Percentiles rank a stretch among this genome's conserved stretches.
phyloP scores from a whole-genome alignment of 2,888 invertebrate species.

The Eledone cirrhosa region DNA sequence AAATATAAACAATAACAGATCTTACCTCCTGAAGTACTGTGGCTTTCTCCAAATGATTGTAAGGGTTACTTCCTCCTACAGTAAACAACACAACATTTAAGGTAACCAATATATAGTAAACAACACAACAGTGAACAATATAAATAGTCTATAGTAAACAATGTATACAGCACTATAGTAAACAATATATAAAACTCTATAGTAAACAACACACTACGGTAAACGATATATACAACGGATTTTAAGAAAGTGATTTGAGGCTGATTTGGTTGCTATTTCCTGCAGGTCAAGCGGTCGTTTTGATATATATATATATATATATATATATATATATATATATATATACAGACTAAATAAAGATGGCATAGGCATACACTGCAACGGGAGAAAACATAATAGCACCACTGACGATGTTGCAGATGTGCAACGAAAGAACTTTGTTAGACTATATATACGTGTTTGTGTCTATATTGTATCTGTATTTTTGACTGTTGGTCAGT shows the following conservation, averaged over 20 bases:
- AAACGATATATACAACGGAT: too few species aligned
- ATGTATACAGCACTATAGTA: background rate
- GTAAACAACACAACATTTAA: conserved; percentile 33
- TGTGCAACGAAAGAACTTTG: too few species aligned
- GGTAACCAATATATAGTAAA: too few species aligned
- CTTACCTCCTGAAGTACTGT: conserved; percentile 88
- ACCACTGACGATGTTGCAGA: too few species aligned
- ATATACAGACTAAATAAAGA: background rate
- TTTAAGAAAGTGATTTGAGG: too few species aligned
- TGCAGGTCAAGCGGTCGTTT: background rate
- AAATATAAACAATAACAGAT: background rate
- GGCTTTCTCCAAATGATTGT: conserved; percentile 93
- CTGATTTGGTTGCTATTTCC: too few species aligned
- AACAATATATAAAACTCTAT: too few species aligned
- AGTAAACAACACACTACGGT: too few species aligned
- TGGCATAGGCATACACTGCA: background rate
- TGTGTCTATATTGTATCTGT: too few species aligned
- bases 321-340: background rate
- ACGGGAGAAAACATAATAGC: too few species aligned
- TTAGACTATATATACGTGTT: too few species aligned
- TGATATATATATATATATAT: background rate
- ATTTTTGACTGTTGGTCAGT: too few species aligned
- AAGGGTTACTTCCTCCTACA: conserved; percentile 82
- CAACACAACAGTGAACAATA: background rate
- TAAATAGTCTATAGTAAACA: background rate